These are phyloP conservation scores for Portunus trituberculatus DNA, from an alignment of 1,140 invertebrate genomes.

Conservation along the genomic window DNA sequence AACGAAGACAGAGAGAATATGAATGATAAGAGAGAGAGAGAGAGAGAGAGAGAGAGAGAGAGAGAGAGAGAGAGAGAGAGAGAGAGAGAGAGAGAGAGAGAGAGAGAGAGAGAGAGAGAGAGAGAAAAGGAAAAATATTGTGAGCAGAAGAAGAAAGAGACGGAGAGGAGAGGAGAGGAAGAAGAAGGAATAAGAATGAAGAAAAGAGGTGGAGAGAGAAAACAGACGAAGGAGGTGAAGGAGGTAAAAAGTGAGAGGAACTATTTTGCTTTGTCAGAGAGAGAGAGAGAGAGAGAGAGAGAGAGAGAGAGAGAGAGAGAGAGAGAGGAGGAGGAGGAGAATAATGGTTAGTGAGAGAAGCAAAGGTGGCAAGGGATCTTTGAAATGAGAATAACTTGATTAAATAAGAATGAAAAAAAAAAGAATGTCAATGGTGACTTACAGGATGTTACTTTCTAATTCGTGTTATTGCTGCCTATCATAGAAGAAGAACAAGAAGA, in stretches of 20 bases:
- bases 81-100: background rate
- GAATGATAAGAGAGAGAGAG: background rate
- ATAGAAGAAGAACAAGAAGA: background rate
- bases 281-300: constrained; percentile 15
- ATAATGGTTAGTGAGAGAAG: background rate
- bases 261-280: background rate
- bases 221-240: background rate
- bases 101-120: background rate
- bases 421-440: too few relatives aligned
- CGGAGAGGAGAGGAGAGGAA: background rate
- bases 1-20: too few relatives aligned
- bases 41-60: background rate
- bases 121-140: background rate
- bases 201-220: background rate
- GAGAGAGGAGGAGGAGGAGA: background rate
- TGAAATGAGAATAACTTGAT: background rate
- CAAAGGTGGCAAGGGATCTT: background rate
- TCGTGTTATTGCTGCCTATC: background rate
- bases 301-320: constrained; percentile 32
- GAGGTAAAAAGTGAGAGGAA: background rate
- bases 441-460: too few relatives aligned
- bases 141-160: background rate
- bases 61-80: background rate
- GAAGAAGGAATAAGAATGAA: background rate
- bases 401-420: background rate